Percentiles rank a stretch among this genome's conserved stretches.
phyloP scores from a whole-genome alignment of 2,113 vertebrate species.

The Oreochromis spilurus region DNA sequence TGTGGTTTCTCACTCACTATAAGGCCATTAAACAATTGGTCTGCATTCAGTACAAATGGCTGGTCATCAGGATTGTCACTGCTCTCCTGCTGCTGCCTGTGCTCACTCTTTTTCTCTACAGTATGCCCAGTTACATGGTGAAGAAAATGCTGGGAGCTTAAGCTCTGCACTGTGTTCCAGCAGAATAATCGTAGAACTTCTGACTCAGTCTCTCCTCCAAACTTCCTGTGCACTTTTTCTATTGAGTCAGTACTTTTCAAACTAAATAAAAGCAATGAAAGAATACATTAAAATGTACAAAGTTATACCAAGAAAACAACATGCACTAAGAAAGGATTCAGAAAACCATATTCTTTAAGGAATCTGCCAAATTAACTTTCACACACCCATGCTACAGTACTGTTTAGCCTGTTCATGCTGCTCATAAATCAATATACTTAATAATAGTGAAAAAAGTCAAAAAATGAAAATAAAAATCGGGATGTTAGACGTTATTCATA shows the following conservation, averaged over 20 bases:
- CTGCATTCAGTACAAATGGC: conserved; percentile 91
- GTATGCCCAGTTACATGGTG: conserved; percentile 90
- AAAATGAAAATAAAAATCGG: rapidly evolving
- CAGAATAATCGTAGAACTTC: conserved; percentile 8
- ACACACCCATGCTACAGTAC: background rate
- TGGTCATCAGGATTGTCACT: conserved; percentile 86
- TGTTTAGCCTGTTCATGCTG: background rate
- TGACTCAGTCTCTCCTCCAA: background rate
- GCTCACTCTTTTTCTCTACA: conserved; percentile 88
- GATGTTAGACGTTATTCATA: rapidly evolving
- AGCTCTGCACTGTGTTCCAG: conserved; percentile 40
- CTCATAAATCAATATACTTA: background rate
- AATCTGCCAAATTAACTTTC: background rate
- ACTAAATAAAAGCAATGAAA: background rate
- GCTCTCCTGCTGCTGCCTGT: conserved; percentile 80
- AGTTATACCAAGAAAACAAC: background rate
- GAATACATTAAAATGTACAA: background rate
- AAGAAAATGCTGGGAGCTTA: conserved; percentile 88
- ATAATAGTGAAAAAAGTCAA: background rate
- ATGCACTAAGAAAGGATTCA: background rate
- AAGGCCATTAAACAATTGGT: conserved; percentile 89
- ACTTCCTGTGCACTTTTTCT: background rate
- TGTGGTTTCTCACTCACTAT: conserved; percentile 90
- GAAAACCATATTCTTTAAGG: background rate
- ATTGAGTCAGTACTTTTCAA: background rate